Conservation (phyloP, 35 echinoderm and acorn worm genomes). For the Apostichopus japonicus region DNA sequence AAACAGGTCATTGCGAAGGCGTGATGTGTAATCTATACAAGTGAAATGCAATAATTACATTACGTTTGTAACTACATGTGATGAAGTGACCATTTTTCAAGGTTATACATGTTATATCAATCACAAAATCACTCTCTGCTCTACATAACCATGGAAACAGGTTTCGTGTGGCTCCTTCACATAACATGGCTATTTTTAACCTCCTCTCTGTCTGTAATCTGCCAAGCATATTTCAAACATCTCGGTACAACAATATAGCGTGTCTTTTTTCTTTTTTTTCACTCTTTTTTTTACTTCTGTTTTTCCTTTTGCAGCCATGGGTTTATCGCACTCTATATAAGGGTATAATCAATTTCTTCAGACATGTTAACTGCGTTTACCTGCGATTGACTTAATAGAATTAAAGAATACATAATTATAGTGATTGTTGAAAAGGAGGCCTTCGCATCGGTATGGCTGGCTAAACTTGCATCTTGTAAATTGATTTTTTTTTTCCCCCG, state of each 20-base stretch:
- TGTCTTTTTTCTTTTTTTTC: background rate
- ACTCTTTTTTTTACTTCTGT: too few species aligned
- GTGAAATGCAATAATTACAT: background rate
- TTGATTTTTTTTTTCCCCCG: background rate
- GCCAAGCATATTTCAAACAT: constrained; percentile 14
- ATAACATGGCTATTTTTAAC: background rate
- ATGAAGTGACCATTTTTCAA: background rate
- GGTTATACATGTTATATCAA: background rate
- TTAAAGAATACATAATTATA: constrained; percentile 14
- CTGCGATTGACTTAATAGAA: constrained; percentile 1
- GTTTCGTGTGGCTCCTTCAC: background rate
- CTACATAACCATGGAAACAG: constrained; percentile 9
- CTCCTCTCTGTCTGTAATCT: background rate
- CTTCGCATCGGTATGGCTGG: background rate
- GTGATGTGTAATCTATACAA: too few species aligned
- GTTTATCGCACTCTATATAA: background rate
- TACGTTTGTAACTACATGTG: background rate
- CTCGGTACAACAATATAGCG: background rate
- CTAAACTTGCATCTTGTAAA: constrained; percentile 6
- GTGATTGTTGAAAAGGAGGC: constrained; percentile 13
- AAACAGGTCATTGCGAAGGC: too few species aligned
- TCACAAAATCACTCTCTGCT: background rate
- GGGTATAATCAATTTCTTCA: background rate
- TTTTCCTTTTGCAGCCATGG: background rate
- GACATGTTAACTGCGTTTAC: constrained; percentile 18